These are phyloP conservation scores for Nemurella pictetii DNA, from an alignment of 2,888 invertebrate species.

Conservation along the genomic window DNA sequence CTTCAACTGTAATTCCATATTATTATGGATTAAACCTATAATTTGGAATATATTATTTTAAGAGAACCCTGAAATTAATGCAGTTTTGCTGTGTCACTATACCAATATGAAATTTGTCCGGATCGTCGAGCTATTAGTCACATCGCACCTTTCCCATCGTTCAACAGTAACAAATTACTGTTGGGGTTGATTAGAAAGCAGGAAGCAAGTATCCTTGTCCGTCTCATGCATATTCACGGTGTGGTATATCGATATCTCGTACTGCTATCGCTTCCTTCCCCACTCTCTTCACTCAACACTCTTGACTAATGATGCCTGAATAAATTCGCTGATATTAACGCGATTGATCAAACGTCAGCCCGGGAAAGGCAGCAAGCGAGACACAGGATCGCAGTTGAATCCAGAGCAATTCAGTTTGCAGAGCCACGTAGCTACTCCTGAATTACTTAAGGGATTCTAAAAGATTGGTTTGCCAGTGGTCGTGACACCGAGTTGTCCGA, in stretches of 20 bases:
- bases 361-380: too few species aligned
- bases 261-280: background rate
- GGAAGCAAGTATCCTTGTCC: background rate
- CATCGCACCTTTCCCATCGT: background rate
- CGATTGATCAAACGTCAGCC: background rate
- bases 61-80: too few species aligned
- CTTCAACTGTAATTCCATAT: too few species aligned
- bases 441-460: background rate
- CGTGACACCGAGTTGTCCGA: too few species aligned
- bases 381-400: background rate
- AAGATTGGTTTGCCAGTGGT: background rate
- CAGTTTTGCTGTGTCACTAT: too few species aligned
- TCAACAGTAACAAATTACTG: background rate
- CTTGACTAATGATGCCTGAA: background rate
- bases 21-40: too few species aligned
- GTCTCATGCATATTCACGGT: slow-evolving; percentile 4
- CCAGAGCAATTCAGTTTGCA: background rate
- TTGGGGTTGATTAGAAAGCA: slow-evolving; percentile 8
- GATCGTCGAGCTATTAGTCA: background rate
- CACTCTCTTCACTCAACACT: background rate
- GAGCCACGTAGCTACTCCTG: background rate
- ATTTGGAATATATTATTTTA: too few species aligned
- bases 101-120: too few species aligned
- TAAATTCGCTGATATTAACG: background rate
- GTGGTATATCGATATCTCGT: background rate